phyloP scores from a whole-genome alignment of 2,888 invertebrate species.

The Mesorhabditis sp. region DNA sequence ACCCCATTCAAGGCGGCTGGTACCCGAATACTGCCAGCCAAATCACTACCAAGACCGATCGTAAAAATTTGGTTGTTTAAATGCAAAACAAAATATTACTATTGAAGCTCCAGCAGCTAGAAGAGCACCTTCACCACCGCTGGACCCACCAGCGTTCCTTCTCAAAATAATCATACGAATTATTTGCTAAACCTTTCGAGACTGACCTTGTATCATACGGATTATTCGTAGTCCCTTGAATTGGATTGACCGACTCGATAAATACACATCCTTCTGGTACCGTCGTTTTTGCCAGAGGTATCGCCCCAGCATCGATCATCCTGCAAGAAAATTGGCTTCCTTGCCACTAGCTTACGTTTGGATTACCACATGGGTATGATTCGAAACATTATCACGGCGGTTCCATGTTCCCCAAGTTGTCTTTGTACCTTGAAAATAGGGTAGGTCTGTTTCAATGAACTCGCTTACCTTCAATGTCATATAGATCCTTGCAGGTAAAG shows the following conservation, averaged over 20 bases:
- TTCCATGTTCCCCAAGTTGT: conserved; percentile 1
- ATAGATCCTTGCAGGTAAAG: neutral
- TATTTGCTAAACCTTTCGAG: neutral
- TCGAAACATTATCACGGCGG: neutral
- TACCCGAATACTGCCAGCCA: neutral
- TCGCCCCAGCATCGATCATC: neutral
- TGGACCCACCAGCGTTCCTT: conserved; percentile 1
- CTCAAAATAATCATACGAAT: neutral
- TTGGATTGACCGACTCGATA: conserved; percentile 4
- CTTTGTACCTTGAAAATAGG: neutral
- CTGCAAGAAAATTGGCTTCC: neutral
- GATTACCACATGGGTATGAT: neutral
- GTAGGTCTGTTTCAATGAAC: neutral
- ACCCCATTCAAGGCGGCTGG: neutral
- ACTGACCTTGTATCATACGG: conserved; percentile 2
- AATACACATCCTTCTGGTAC: conserved; percentile 2
- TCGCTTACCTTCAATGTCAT: neutral
- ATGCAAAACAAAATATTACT: neutral
- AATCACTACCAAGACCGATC: neutral
- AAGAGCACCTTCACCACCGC: conserved; percentile 3
- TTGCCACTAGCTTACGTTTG: neutral
- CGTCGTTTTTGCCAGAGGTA: neutral
- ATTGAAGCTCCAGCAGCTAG: neutral
- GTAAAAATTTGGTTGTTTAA: neutral
- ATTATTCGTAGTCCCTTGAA: conserved; percentile 6